phyloP scores from a whole-genome alignment of 1,140 invertebrate genomes.

The Triops cancriformis region DNA sequence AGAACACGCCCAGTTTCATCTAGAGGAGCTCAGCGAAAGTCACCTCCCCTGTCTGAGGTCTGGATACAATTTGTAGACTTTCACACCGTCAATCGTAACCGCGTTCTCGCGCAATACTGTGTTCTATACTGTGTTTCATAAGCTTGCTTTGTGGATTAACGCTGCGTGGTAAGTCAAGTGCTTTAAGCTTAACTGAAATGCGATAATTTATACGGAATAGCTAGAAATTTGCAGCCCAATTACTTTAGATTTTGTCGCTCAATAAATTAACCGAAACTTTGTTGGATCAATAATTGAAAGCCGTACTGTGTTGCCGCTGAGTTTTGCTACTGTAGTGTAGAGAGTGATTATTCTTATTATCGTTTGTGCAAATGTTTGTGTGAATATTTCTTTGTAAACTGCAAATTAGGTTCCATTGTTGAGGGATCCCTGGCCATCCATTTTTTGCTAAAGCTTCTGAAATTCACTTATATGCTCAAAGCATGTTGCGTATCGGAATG shows the following conservation, averaged over 20 bases:
- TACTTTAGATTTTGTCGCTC: neutral
- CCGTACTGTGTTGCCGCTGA: neutral
- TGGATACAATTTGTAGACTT: neutral
- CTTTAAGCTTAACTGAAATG: too few relatives aligned
- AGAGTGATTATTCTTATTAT: neutral
- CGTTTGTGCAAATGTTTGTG: neutral
- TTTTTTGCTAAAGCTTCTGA: too few relatives aligned
- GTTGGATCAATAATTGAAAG: neutral
- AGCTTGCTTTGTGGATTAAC: too few relatives aligned
- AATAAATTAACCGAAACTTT: neutral
- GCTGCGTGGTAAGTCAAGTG: too few relatives aligned
- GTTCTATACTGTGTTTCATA: too few relatives aligned
- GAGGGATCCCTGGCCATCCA: too few relatives aligned
- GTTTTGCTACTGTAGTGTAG: neutral
- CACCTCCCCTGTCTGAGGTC: neutral
- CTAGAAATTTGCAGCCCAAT: too few relatives aligned
- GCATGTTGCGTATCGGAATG: neutral
- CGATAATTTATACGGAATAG: too few relatives aligned
- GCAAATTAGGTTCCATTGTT: too few relatives aligned
- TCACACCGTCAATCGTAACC: neutral
- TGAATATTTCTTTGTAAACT: too few relatives aligned
- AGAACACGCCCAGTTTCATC: neutral
- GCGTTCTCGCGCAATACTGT: too few relatives aligned
- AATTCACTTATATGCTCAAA: neutral
- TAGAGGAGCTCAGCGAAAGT: neutral